These are phyloP conservation scores for Macroteleia sp. DNA, from an alignment of 2,888 invertebrate genomes.

Conservation along the genomic window DNA sequence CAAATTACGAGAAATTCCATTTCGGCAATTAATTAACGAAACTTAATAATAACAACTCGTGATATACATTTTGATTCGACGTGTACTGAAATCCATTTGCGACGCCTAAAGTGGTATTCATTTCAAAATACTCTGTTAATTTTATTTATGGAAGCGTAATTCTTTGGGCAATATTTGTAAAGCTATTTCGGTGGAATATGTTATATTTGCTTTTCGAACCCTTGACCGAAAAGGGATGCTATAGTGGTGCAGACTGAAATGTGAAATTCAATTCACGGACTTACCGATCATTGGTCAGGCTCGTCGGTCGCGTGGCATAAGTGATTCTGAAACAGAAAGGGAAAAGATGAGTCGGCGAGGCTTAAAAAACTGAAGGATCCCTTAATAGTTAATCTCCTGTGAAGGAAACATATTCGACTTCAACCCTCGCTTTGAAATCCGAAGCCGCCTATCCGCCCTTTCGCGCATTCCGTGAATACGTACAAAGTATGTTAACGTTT, in stretches of 20 bases:
- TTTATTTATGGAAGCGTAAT: conserved; percentile 44
- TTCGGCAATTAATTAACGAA: too few relatives aligned
- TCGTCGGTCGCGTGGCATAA: conserved; percentile 51
- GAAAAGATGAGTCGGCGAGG: conserved; percentile 29
- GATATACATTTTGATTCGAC: too few relatives aligned
- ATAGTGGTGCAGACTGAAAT: too few relatives aligned
- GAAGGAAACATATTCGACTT: conserved; percentile 75
- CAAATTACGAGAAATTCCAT: too few relatives aligned
- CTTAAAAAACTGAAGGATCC: conserved; percentile 58
- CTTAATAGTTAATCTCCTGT: conserved; percentile 76
- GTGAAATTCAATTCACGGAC: conserved; percentile 48
- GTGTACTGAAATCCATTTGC: too few relatives aligned
- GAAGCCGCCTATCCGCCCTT: conserved; percentile 61
- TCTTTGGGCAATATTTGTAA: conserved; percentile 32
- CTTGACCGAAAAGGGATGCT: too few relatives aligned
- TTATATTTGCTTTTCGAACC: conserved; percentile 33
- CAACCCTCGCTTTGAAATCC: conserved; percentile 68
- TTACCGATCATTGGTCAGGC: conserved; percentile 58
- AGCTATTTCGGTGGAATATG: too few relatives aligned
- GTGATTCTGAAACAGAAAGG: conserved; percentile 62
- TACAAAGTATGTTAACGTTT: conserved; percentile 66
- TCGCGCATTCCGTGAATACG: conserved; percentile 67
- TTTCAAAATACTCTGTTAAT: conserved; percentile 36
- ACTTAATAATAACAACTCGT: too few relatives aligned
- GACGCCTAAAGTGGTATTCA: too few relatives aligned